phyloP scores from a whole-genome alignment of 2,797 vertebrate genomes.

The Pteronotus mesoamericanus region DNA sequence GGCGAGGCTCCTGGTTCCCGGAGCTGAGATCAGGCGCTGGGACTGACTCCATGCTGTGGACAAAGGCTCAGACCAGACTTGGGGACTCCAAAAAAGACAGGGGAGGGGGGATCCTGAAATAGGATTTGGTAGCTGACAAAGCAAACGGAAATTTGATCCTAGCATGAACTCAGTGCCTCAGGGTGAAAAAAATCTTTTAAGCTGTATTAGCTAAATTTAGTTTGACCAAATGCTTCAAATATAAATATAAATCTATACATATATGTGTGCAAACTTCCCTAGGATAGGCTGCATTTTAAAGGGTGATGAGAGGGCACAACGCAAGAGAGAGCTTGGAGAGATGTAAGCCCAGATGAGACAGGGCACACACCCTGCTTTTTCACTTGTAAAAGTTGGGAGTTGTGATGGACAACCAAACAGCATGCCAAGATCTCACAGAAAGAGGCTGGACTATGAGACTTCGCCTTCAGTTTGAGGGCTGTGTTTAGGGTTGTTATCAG shows the following conservation, averaged over 20 bases:
- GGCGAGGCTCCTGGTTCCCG: neutral
- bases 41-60: neutral
- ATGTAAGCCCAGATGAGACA: neutral
- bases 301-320: neutral
- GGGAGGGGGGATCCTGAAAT: conserved; percentile 44
- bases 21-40: neutral
- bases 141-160: conserved; percentile 65
- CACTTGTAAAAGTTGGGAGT: neutral
- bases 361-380: neutral
- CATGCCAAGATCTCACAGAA: neutral
- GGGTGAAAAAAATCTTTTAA: conserved; percentile 43
- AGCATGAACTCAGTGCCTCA: conserved; percentile 45
- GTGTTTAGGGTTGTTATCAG: neutral
- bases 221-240: conserved; percentile 21
- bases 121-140: conserved; percentile 59
- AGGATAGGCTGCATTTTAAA: conserved; percentile 28
- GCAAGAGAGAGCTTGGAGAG: neutral
- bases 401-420: neutral
- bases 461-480: neutral
- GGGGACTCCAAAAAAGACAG: neutral
- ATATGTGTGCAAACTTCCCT: neutral
- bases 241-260: neutral
- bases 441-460: neutral
- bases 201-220: conserved; percentile 56
- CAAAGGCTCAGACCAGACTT: conserved; percentile 47